Evolutionary conservation across 2,888 invertebrate genomes (phyloP), one percentile per base, ranked within the genome.

Genomic region (Dynastes maya): DNA sequence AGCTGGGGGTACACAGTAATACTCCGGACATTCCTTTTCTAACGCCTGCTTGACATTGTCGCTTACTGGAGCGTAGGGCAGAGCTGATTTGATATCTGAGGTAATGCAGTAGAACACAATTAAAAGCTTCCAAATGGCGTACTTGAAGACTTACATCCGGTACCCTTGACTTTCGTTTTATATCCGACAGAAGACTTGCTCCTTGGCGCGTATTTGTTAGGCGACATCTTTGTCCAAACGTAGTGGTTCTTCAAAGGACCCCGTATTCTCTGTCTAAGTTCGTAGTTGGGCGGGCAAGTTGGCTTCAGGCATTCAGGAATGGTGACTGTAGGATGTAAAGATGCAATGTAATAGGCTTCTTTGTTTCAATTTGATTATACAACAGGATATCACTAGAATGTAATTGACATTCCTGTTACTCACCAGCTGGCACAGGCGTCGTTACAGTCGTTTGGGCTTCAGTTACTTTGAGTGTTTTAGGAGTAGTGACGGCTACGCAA

Each of bases 251-350:
- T 45, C 9, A 11, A 8, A 11, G 64, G 32, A 37, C 29, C 29
- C 29, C 2, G 5, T 67, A 82, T 83, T 65, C 87, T 89, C 13
- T 90, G 87, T 78, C 90, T 88, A 32, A 89, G 86, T 80, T 87
- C 89, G 86, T 91, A 91, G 53, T 90, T 90, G 0, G 89, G 88
- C 0, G 91, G 90, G 82, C 92, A 92, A 22, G 85, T 85, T 0
- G 91, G 89, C 40, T 85, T 85, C 0, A 90, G 90, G 78, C 91
- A 91, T 49, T 86, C 87, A 4, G 64, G 64, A 29, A n/a, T 1
- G 2, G 64, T 64, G 9, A 64, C 37, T 37, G 37, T 11, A n/a
- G 6, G 11, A 55, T 8, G n/a, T 55, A 45, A 45, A 11, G 8
- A 9, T 8, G 45, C 6, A 45, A 9, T 45, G 2, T 9, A 45